These are phyloP conservation scores for Eugnorisma glareosa DNA, from an alignment of 2,888 invertebrate genomes.

Conservation along the genomic window DNA sequence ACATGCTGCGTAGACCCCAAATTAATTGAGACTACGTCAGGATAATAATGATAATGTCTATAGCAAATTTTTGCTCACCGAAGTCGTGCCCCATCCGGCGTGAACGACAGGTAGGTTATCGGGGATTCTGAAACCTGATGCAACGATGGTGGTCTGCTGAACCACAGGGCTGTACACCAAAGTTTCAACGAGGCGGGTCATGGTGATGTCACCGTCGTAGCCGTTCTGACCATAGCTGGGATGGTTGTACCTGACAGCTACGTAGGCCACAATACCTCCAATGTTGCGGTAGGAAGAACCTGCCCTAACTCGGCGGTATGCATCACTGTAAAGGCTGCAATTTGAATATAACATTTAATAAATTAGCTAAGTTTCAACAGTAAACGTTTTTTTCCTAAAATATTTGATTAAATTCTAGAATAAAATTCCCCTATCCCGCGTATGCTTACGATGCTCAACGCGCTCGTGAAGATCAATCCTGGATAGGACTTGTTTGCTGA, in stretches of 20 bases:
- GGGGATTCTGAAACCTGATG: conserved; percentile 58
- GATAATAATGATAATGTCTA: neutral
- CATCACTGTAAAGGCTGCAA: conserved; percentile 22
- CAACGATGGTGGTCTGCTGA: conserved; percentile 66
- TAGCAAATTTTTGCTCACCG: conserved; percentile 65
- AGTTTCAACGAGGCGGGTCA: conserved; percentile 63
- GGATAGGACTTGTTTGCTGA: too few relatives aligned
- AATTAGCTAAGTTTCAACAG: neutral
- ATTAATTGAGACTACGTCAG: neutral
- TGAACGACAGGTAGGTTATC: conserved; percentile 71
- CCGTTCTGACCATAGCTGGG: conserved; percentile 68
- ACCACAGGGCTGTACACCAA: conserved; percentile 68
- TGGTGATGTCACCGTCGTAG: conserved; percentile 75
- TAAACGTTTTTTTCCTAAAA: neutral
- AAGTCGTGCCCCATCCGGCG: conserved; percentile 78
- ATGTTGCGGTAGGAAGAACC: conserved; percentile 75
- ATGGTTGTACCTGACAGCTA: conserved; percentile 70
- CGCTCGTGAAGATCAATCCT: too few relatives aligned
- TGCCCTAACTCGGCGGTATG: conserved; percentile 65
- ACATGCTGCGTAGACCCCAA: neutral
- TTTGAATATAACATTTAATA: neutral
- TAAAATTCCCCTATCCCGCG: neutral
- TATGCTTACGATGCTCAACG: too few relatives aligned
- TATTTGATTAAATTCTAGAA: neutral
- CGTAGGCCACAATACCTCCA: conserved; percentile 74